These are phyloP conservation scores for Pollicipes pollicipes DNA, from an alignment of 1,140 invertebrate genomes.

Conservation along the genomic window DNA sequence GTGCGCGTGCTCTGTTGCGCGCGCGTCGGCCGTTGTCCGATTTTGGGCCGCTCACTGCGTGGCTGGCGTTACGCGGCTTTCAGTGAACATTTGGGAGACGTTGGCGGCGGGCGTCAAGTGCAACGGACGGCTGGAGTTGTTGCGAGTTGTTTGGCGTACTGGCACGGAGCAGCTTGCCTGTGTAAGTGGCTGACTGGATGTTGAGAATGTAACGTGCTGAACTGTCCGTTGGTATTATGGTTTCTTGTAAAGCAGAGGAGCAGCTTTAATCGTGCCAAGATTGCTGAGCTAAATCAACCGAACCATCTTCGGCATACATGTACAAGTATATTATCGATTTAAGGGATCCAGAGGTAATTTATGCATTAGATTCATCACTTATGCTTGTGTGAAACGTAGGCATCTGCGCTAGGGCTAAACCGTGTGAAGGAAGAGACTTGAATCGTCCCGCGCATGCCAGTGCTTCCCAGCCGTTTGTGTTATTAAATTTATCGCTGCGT, in stretches of 20 bases:
- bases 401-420: neutral
- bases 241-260: neutral
- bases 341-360: slow-evolving; percentile 47
- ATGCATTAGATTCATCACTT: slow-evolving; percentile 9
- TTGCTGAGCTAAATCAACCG: slow-evolving; percentile 3
- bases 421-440: slow-evolving; percentile 4
- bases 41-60: too few species aligned
- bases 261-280: neutral
- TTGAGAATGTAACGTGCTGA: slow-evolving; percentile 2
- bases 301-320: neutral
- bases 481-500: neutral
- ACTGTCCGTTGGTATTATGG: neutral
- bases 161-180: too few species aligned
- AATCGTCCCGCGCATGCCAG: neutral
- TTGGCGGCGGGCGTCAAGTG: too few species aligned
- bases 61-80: too few species aligned
- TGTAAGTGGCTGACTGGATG: too few species aligned
- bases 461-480: slow-evolving; percentile 8
- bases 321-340: neutral
- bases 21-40: too few species aligned
- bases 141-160: too few species aligned
- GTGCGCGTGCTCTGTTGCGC: too few species aligned
- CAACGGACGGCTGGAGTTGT: too few species aligned
- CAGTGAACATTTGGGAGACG: too few species aligned
- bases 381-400: neutral